These are phyloP conservation scores for Parauchenoglanis punctatus DNA, from an alignment of 2,797 vertebrate genomes.

Conservation along the genomic window DNA sequence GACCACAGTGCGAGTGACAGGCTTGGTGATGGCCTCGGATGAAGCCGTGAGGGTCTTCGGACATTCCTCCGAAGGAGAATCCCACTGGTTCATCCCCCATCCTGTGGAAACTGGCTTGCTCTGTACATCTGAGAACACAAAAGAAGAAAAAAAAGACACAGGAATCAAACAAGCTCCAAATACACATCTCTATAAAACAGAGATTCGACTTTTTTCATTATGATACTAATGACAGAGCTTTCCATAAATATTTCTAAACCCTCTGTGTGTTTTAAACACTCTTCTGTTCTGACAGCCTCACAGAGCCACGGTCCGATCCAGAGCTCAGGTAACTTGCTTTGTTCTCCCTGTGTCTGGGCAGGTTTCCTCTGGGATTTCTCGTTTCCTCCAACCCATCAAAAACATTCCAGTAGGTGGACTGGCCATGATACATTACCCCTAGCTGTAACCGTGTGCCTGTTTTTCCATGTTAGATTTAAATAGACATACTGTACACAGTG, in stretches of 20 bases:
- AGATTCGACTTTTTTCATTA: background rate
- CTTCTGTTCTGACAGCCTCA: background rate
- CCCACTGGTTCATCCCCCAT: slow-evolving; percentile 94
- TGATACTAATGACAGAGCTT: background rate
- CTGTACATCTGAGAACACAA: slow-evolving; percentile 65
- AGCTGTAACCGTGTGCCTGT: background rate
- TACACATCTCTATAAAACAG: background rate
- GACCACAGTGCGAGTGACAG: slow-evolving; percentile 90
- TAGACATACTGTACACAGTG: too few relatives aligned
- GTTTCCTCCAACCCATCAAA: background rate
- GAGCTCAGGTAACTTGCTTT: background rate
- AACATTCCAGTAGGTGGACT: background rate
- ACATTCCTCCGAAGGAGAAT: slow-evolving; percentile 76
- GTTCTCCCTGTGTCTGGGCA: background rate
- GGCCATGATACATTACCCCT: background rate
- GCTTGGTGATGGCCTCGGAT: slow-evolving; percentile 93
- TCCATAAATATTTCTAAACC: background rate
- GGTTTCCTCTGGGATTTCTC: background rate
- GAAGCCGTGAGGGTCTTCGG: slow-evolving; percentile 74
- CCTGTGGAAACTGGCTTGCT: slow-evolving; percentile 83
- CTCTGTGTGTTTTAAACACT: background rate
- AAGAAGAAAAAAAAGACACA: background rate
- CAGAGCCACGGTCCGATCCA: background rate
- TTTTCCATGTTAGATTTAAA: too few relatives aligned
- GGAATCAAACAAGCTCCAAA: background rate